Evolutionary conservation across 2,888 invertebrate genomes (phyloP).

Genomic region (Xiphydria camelus): DNA sequence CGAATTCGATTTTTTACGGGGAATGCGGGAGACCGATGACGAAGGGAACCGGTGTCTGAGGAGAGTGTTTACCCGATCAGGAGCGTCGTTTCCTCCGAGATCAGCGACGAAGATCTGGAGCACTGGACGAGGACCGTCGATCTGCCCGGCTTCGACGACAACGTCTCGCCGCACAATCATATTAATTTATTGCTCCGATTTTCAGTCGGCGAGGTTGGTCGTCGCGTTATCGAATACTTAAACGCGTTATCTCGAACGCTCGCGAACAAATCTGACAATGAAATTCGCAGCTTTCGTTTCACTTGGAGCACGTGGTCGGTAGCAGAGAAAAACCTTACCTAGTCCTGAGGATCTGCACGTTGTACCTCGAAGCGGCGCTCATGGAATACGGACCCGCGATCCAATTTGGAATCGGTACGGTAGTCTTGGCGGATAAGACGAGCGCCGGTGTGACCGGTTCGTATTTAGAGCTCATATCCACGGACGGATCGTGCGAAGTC

Average conservation of each 20-base stretch:
- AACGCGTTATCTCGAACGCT: no score
- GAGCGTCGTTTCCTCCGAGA: slow-evolving; percentile 66
- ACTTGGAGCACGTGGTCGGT: slow-evolving; percentile 53
- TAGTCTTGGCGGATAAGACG: slow-evolving; percentile 74
- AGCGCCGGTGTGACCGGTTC: slow-evolving; percentile 76
- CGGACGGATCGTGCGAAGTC: slow-evolving; percentile 66
- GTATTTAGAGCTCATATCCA: slow-evolving; percentile 74
- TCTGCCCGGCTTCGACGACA: slow-evolving; percentile 81
- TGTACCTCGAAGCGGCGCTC: slow-evolving; percentile 74
- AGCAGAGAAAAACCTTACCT: slow-evolving; percentile 74
- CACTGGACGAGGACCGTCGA: slow-evolving; percentile 76
- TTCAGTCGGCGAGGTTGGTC: slow-evolving; percentile 68
- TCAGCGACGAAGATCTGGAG: slow-evolving; percentile 74
- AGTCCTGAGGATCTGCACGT: slow-evolving; percentile 69
- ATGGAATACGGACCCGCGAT: slow-evolving; percentile 80
- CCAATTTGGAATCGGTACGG: slow-evolving; percentile 69
- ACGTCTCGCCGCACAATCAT: slow-evolving; percentile 76
- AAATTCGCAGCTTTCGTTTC: slow-evolving; percentile 40
- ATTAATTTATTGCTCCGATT: slow-evolving; percentile 73
- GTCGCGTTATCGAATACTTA: no score
- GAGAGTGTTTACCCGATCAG: no score
- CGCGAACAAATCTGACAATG: no score
- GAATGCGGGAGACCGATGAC: no score
- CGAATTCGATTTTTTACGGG: slow-evolving; percentile 1
- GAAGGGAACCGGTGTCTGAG: no score